Evolutionary conservation across 2,888 invertebrate species (phyloP).

Genomic region (Sinodicranocentrus sp.): DNA sequence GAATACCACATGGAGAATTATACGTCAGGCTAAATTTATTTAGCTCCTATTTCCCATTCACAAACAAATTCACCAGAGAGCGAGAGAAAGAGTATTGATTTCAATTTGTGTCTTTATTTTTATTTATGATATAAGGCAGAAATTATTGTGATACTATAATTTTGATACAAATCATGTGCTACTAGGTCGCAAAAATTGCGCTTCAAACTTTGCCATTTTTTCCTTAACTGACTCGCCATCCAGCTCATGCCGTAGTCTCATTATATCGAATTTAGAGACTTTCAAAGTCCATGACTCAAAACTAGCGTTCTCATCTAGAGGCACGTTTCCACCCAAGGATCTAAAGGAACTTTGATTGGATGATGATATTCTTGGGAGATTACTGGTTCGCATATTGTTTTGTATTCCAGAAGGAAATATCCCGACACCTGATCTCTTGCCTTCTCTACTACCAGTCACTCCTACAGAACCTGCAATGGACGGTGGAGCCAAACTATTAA

Average conservation of each 20-base stretch:
- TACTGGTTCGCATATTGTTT: not conserved
- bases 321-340: not conserved
- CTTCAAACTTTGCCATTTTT: conserved; percentile 66
- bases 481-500: not conserved
- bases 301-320: not conserved
- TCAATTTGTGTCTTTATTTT: too few relatives aligned
- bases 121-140: too few relatives aligned
- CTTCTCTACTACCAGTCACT: too few relatives aligned
- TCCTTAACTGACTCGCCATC: conserved; percentile 60
- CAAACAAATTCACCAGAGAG: too few relatives aligned
- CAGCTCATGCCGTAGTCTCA: conserved; percentile 70
- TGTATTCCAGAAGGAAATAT: not conserved
- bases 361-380: not conserved
- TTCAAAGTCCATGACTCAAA: conserved; percentile 69
- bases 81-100: too few relatives aligned
- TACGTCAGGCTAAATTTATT: too few relatives aligned
- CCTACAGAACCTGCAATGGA: not conserved
- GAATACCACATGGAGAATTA: too few relatives aligned
- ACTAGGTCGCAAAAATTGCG: conserved; percentile 15
- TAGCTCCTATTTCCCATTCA: too few relatives aligned
- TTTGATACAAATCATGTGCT: too few relatives aligned
- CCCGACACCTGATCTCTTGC: too few relatives aligned
- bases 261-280: conserved; percentile 70
- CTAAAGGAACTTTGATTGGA: not conserved
- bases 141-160: too few relatives aligned